Conservation (phyloP, 2,888 invertebrate genomes). For the Ethmia dodecea region DNA sequence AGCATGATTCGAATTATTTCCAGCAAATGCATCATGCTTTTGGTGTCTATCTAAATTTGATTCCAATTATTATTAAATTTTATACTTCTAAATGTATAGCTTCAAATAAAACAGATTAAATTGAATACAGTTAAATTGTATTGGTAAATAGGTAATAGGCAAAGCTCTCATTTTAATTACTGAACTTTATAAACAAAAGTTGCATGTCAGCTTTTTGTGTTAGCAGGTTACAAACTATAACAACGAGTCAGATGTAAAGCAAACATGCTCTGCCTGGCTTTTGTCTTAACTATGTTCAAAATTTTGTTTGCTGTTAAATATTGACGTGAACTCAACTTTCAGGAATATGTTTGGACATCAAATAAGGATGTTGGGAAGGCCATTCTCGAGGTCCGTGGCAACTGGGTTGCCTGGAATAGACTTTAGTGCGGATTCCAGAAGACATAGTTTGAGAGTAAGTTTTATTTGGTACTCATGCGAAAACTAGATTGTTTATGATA, state of each 20-base stretch:
- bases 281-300: slow-evolving; percentile 12
- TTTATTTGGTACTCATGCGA: background rate
- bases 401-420: slow-evolving; percentile 76
- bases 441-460: slow-evolving; percentile 78
- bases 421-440: slow-evolving; percentile 69
- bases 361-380: slow-evolving; percentile 81
- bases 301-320: slow-evolving; percentile 42
- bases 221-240: slow-evolving; percentile 37
- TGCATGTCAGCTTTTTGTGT: slow-evolving; percentile 75
- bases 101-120: slow-evolving; percentile 9
- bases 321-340: slow-evolving; percentile 53
- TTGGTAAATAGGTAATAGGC: background rate
- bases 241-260: slow-evolving; percentile 30
- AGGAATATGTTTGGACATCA: slow-evolving; percentile 81
- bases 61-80: slow-evolving; percentile 10
- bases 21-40: slow-evolving; percentile 74
- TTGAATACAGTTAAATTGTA: slow-evolving; percentile 1
- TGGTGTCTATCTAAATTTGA: slow-evolving; percentile 59
- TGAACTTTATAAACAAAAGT: slow-evolving; percentile 31
- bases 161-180: slow-evolving; percentile 7
- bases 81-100: slow-evolving; percentile 32
- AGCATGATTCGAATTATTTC: slow-evolving; percentile 66
- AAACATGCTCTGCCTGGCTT: slow-evolving; percentile 60
- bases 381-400: slow-evolving; percentile 81
- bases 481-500: slow-evolving; percentile 2